These are phyloP conservation scores for Eubucco bourcierii DNA, from an alignment of 2,113 vertebrate genomes.

Conservation along the genomic window DNA sequence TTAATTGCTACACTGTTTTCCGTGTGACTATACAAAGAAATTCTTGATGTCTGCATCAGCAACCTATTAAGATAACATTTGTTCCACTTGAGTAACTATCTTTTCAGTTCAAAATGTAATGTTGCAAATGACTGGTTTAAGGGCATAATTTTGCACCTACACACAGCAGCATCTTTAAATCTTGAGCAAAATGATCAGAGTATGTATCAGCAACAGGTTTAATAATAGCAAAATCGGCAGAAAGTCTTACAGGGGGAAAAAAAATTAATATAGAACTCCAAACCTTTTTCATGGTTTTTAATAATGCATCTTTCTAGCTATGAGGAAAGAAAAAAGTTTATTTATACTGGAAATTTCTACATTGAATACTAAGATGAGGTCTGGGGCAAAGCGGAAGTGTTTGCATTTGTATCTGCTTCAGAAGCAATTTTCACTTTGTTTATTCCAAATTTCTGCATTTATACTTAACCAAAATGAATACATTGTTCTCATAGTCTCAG, in stretches of 20 bases:
- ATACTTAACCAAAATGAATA: background rate
- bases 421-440: background rate
- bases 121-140: constrained; percentile 55
- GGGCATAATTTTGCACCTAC: constrained; percentile 42
- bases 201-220: constrained; percentile 5
- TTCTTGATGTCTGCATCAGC: constrained; percentile 28
- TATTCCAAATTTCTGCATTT: background rate
- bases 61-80: constrained; percentile 32
- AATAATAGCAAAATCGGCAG: constrained; percentile 31
- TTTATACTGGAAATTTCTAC: background rate
- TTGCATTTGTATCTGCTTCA: background rate
- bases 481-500: background rate
- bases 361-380: background rate
- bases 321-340: background rate
- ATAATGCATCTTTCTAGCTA: background rate
- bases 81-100: constrained; percentile 41
- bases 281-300: background rate
- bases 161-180: constrained; percentile 48
- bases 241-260: background rate
- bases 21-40: background rate
- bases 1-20: background rate
- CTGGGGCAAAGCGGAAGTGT: rapidly evolving
- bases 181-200: background rate
- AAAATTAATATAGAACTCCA: background rate
- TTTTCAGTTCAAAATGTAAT: constrained; percentile 46